Evolutionary conservation across 1,140 invertebrate species (phyloP).

Genomic region (Lanistes nyassanus): DNA sequence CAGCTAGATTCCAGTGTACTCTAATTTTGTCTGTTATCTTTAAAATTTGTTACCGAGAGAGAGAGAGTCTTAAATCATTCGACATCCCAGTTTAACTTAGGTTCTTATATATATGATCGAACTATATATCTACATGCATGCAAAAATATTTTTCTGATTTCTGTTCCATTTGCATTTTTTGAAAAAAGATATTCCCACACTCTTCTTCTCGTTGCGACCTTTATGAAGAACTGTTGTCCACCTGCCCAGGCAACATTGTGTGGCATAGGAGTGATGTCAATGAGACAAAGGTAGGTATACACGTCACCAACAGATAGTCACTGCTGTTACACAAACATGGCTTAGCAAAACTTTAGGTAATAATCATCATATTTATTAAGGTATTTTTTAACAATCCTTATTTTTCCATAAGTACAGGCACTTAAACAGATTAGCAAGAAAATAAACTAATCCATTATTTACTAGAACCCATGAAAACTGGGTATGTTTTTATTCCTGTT

Average conservation of each 20-base stretch:
- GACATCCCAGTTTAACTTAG: not conserved
- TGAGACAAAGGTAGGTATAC: not conserved
- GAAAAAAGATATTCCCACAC: not conserved
- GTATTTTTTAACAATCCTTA: no score
- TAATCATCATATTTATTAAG: not conserved
- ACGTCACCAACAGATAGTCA: not conserved
- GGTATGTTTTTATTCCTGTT: no score
- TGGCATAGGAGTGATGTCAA: not conserved
- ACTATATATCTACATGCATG: no score
- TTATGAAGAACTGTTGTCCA: not conserved
- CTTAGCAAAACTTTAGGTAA: not conserved
- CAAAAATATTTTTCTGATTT: not conserved
- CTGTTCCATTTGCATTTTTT: not conserved
- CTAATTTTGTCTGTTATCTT: not conserved
- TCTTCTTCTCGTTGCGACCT: constrained; percentile 14
- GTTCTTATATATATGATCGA: no score
- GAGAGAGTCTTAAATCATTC: not conserved
- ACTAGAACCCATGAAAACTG: no score
- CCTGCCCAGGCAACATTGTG: not conserved
- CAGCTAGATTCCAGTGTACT: not conserved
- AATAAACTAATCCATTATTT: no score
- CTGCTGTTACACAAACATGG: not conserved
- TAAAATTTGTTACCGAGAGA: not conserved
- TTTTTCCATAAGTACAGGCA: no score
- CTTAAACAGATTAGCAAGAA: no score